A percentile compares a stretch with the other conserved stretches of the same genome.
These are phyloP conservation scores for roundworm (Caenorhabditis elegans) DNA, from an alignment of 1,140 invertebrate genomes.

Conservation along the genomic window WBcel235 BX284606.5:3201001-3201500, in stretches of 20 bases:
- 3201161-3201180: no score
- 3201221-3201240: not conserved
- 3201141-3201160: not conserved
- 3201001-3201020: no score
- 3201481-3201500: not conserved
- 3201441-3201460: not conserved
- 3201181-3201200: no score
- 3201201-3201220: not conserved
- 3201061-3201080: no score
- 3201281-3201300: not conserved
- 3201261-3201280: not conserved
- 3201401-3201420: slow-evolving; percentile 26
- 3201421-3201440: slow-evolving; percentile 6
- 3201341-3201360: slow-evolving; percentile 15
- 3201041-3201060: no score
- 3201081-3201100: no score
- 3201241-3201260: not conserved
- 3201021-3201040: no score
- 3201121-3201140: not conserved
- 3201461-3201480: not conserved
- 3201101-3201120: no score
- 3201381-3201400: slow-evolving; percentile 17
- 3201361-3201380: slow-evolving; percentile 3
- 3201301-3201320: not conserved
- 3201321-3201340: slow-evolving; percentile 28